Evolutionary conservation across 2,797 vertebrate genomes (phyloP), one percentile per base, ranked within the genome.

Genomic region (Onychomys leucogaster): DNA sequence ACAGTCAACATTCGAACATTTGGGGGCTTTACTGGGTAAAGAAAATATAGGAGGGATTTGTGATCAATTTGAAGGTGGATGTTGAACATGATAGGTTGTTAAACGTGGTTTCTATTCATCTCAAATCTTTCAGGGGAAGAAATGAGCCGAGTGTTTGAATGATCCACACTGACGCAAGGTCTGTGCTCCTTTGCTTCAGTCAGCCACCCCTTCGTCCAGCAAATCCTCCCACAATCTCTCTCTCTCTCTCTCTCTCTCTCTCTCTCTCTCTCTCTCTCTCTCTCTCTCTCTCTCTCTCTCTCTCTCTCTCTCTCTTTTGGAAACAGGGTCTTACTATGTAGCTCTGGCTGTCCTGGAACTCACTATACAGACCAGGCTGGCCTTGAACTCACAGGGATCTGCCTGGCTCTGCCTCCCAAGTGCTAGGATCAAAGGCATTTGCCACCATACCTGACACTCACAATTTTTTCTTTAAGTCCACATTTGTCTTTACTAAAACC

Each of bases 401-500:
- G 55, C 16, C 55, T 55, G 55, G 55, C 55, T 55, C 55, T 55
- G 55, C 16, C 55, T 55, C 55, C 4, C 55, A 55, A 55, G 55
- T 55, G 27, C 25, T 76, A 9, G 75, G 75, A 76, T 76, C 43
- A 46, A 52, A 77, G 16, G 76, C 13, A 1, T 34, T 8, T 1
- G 2, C 46, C 46, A 52, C 19, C 49, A 78, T 46, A 21, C 34
- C 49, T 55, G 49, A 29, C 46, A 80, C 77, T 55, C 52, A 55
- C 55, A 55, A 89, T 25, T 82, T 71, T 92, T 73, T 78, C n/a
- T 85, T 55, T 88, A 85, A 93, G 23, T 63, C 25, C 52, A 89
- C 83, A 80, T 84, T 61, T 76, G 49, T 82, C 57, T 85, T 88
- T 85, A 73, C 90, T 73, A 96, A 96, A 92, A 37, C 69, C 29